Percentiles rank a stretch among this genome's conserved stretches.
These are phyloP conservation scores for Monopis laevigella DNA, from an alignment of 2,888 invertebrate genomes.

Conservation along the genomic window DNA sequence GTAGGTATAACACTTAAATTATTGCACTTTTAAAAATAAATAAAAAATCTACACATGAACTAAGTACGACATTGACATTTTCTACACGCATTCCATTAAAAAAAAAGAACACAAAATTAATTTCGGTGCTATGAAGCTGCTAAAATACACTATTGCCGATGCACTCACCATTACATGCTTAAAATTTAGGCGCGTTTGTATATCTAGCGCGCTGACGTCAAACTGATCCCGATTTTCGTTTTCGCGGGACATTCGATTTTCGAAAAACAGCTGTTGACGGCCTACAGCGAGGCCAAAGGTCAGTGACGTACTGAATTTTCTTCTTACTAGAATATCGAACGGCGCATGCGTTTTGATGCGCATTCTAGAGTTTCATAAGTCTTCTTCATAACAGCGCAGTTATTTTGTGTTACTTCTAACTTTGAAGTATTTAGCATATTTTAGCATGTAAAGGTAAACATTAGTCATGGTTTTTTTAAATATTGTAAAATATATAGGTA, in stretches of 20 bases:
- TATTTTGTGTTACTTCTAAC: no score
- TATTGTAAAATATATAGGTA: no score
- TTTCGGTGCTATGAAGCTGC: neutral
- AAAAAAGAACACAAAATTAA: slow-evolving; percentile 6
- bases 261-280: slow-evolving; percentile 43
- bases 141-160: slow-evolving; percentile 1
- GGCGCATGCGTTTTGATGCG: slow-evolving; percentile 25
- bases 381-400: no score
- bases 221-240: slow-evolving; percentile 33
- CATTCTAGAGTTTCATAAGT: no score
- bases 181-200: slow-evolving; percentile 35
- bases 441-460: no score
- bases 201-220: slow-evolving; percentile 39
- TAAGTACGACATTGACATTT: no score
- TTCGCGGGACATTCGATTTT: slow-evolving; percentile 44
- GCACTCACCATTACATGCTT: slow-evolving; percentile 60
- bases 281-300: slow-evolving; percentile 14
- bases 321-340: slow-evolving; percentile 14
- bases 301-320: slow-evolving; percentile 17
- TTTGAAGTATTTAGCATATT: no score
- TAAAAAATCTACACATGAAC: no score
- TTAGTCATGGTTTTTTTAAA: no score
- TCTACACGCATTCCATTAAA: no score
- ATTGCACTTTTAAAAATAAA: no score
- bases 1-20: no score